phyloP scores from a whole-genome alignment of 2,888 invertebrate species.

The Drosophila buzzatii region DNA sequence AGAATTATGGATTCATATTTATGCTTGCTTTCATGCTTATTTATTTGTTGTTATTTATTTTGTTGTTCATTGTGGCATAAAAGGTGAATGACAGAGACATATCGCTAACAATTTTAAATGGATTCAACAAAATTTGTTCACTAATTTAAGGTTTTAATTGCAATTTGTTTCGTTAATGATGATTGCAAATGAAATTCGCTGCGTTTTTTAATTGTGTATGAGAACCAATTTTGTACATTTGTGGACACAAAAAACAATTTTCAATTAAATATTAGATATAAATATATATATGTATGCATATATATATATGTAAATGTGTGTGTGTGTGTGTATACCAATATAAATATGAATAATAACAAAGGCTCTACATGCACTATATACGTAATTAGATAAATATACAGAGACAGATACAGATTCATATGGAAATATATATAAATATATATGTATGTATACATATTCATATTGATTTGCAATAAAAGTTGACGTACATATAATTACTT shows the following conservation, averaged over 20 bases:
- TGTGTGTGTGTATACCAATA: constrained; percentile 30
- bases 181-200: constrained; percentile 76
- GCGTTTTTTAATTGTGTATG: constrained; percentile 72
- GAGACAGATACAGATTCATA: constrained; percentile 40
- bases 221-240: constrained; percentile 80
- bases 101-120: constrained; percentile 60
- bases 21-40: neutral
- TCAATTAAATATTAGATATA: constrained; percentile 34
- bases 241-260: constrained; percentile 56
- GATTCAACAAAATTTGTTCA: constrained; percentile 65
- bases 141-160: constrained; percentile 62
- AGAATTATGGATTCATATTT: constrained; percentile 63
- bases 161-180: constrained; percentile 44
- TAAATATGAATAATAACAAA: constrained; percentile 63
- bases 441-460: constrained; percentile 25
- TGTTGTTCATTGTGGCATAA: constrained; percentile 64
- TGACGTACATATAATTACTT: constrained; percentile 61
- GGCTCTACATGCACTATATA: constrained; percentile 71
- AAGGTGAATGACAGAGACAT: constrained; percentile 65
- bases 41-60: constrained; percentile 4
- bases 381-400: constrained; percentile 50
- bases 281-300: constrained; percentile 14
- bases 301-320: constrained; percentile 21
- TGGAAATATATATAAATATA: constrained; percentile 20
- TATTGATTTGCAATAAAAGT: constrained; percentile 57